Conservation (phyloP, 2,797 vertebrate genomes). For the Bradypodion ventrale region DNA sequence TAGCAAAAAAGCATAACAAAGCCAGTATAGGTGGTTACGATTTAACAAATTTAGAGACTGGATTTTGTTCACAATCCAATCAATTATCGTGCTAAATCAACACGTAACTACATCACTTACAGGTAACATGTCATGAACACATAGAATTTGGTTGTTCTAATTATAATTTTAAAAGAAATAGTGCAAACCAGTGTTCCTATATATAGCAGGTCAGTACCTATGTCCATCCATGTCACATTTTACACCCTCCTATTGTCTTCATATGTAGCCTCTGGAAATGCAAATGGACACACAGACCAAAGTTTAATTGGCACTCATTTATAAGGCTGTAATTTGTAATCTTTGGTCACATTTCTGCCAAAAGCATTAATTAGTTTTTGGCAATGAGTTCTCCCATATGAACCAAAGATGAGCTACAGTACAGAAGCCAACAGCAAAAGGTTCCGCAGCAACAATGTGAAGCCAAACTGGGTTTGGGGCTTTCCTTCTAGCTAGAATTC, state of each 20-base stretch:
- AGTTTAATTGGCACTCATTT: neutral
- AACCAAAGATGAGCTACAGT: neutral
- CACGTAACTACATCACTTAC: neutral
- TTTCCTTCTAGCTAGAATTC: constrained; percentile 5
- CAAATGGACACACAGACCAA: constrained; percentile 1
- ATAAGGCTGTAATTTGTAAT: neutral
- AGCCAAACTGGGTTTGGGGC: neutral
- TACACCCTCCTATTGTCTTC: constrained; percentile 2
- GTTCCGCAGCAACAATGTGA: constrained; percentile 14
- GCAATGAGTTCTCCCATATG: neutral
- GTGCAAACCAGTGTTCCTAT: constrained; percentile 31
- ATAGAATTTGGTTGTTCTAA: neutral
- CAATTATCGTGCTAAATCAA: neutral
- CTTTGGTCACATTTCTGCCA: neutral
- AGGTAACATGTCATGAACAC: neutral
- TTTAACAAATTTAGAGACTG: too few relatives aligned
- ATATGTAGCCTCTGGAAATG: constrained; percentile 25
- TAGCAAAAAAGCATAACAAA: neutral
- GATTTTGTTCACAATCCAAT: neutral
- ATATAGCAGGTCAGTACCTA: constrained; percentile 40
- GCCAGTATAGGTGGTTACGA: too few relatives aligned
- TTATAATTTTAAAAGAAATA: neutral
- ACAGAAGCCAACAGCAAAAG: constrained; percentile 33
- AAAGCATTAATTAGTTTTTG: neutral
- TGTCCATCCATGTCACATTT: constrained; percentile 30